A percentile compares a stretch with the other conserved stretches of the same genome.
Conservation (phyloP, 2,797 vertebrate species). For the Mormyrops boulengeri region DNA sequence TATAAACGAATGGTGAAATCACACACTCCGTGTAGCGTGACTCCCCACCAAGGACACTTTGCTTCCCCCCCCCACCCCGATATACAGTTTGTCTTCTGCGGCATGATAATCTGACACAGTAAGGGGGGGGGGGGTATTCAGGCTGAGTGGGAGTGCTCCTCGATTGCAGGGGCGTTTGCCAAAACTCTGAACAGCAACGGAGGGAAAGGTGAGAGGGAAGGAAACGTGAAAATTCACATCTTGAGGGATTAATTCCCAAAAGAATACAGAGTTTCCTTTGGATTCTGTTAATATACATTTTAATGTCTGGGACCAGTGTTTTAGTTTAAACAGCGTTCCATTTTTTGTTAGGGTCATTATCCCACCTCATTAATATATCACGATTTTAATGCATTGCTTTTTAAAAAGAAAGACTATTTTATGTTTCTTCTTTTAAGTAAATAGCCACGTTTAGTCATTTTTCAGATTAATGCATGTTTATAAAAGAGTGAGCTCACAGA, state of each 20-base stretch:
- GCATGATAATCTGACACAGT: neutral
- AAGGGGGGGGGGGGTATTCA: slow-evolving; percentile 3
- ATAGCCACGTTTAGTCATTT: neutral
- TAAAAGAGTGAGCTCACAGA: neutral
- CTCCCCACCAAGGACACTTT: neutral
- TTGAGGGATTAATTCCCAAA: neutral
- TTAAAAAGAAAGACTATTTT: neutral
- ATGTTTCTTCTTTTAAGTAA: neutral
- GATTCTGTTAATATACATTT: neutral
- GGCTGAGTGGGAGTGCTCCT: neutral
- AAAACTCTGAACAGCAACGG: neutral
- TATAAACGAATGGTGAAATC: slow-evolving; percentile 12
- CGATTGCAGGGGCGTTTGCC: neutral
- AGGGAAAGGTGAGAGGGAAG: neutral
- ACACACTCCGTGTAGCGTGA: neutral
- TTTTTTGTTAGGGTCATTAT: neutral
- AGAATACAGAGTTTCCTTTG: neutral
- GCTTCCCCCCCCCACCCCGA: neutral
- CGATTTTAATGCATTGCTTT: neutral
- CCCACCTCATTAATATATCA: neutral
- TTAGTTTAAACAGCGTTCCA: neutral
- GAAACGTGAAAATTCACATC: slow-evolving; percentile 10
- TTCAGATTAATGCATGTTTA: slow-evolving; percentile 10
- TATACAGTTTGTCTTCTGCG: neutral
- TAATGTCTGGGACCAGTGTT: neutral